These are phyloP conservation scores for Huso huso DNA, from an alignment of 2,797 vertebrate species.

Conservation along the genomic window DNA sequence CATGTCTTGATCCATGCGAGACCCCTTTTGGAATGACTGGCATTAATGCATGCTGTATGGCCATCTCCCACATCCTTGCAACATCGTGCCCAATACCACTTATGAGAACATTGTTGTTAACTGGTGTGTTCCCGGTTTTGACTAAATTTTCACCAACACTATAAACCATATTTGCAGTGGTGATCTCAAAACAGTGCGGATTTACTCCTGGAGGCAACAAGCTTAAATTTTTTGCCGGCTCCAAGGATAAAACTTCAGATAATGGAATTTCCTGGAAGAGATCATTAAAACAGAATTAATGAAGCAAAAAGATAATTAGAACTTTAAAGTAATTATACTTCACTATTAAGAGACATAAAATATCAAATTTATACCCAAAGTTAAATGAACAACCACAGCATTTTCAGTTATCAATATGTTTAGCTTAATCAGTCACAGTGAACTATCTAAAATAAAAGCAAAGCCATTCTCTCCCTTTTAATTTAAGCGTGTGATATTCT, in stretches of 20 bases:
- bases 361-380: no score
- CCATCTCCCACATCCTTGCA: constrained; percentile 90
- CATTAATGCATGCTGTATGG: constrained; percentile 92
- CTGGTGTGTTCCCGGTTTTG: constrained; percentile 42
- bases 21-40: constrained; percentile 84
- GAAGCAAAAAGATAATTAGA: no score
- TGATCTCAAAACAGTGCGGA: constrained; percentile 90
- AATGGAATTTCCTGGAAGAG: constrained; percentile 83
- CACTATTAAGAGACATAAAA: no score
- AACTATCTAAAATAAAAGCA: no score
- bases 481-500: no score
- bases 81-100: constrained; percentile 79
- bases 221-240: constrained; percentile 72
- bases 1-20: constrained; percentile 59
- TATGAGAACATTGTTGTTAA: constrained; percentile 61
- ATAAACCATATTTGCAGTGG: constrained; percentile 77
- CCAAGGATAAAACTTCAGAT: constrained; percentile 87
- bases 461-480: no score
- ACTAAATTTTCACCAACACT: constrained; percentile 84
- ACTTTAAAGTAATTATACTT: no score
- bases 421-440: no score
- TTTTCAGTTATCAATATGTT: no score
- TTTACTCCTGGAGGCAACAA: constrained; percentile 73
- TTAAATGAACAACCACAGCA: no score
- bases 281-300: background rate